Conservation (phyloP, 92 coral and sea anemone genomes). For the Palythoa heliodiscus region DNA sequence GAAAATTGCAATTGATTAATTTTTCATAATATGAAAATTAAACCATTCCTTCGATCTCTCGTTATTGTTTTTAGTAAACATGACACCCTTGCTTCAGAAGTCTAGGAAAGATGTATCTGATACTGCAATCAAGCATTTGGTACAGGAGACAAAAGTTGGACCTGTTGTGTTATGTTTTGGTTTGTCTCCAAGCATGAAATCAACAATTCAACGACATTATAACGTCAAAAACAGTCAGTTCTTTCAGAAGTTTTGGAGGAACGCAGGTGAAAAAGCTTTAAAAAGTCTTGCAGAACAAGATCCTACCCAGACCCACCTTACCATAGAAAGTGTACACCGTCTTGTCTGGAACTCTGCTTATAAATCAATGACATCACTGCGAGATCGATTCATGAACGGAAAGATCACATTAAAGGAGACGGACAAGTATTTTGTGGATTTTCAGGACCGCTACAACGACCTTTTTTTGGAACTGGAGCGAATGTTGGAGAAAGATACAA, state of each 20-base stretch:
- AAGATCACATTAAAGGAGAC: conserved; percentile 39
- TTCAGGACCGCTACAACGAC: background rate
- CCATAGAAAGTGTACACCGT: conserved; percentile 24
- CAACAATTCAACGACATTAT: conserved; percentile 56
- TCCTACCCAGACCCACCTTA: conserved; percentile 13
- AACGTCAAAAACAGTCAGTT: conserved; percentile 24
- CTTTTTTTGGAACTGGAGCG: background rate
- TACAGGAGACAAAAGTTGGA: background rate
- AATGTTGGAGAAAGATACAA: conserved; percentile 2
- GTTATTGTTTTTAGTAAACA: conserved; percentile 45
- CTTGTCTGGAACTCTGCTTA: conserved; percentile 50
- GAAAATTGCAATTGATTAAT: background rate
- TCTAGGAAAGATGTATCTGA: conserved; percentile 36
- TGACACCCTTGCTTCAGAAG: conserved; percentile 32
- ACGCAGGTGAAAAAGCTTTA: too few species aligned
- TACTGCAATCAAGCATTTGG: conserved; percentile 47
- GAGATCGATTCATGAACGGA: conserved; percentile 47
- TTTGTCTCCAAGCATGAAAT: conserved; percentile 47
- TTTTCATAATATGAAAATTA: background rate
- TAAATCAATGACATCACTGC: conserved; percentile 12
- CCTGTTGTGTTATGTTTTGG: conserved; percentile 60
- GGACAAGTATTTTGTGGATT: conserved; percentile 21
- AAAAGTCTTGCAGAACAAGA: background rate
- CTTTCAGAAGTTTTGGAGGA: too few species aligned
- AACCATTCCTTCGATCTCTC: background rate